Evolutionary conservation across 2,113 vertebrate species (phyloP).

Genomic region (Sula dactylatra): DNA sequence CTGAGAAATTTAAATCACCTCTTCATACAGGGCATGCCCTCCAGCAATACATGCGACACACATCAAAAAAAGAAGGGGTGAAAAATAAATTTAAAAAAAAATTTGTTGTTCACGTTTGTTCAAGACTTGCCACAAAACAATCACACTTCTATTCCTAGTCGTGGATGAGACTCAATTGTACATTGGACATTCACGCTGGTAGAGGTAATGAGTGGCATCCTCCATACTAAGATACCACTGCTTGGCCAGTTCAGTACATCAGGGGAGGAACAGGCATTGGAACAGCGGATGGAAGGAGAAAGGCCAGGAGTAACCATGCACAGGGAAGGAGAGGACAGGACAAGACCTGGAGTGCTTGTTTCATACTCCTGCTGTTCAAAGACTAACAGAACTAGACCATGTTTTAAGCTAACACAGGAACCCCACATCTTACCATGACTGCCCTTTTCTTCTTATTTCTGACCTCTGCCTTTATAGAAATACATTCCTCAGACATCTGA

Average conservation of each 20-base stretch:
- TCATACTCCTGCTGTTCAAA: not conserved
- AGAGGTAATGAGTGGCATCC: not conserved
- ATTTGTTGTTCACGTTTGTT: not conserved
- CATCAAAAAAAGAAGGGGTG: not conserved
- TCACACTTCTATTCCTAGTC: not conserved
- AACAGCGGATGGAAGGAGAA: accelerated
- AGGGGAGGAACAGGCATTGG: accelerated
- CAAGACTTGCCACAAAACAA: not conserved
- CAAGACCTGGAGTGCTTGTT: not conserved
- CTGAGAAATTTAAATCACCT: not conserved
- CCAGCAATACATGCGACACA: not conserved
- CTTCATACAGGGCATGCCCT: not conserved
- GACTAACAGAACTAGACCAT: not conserved
- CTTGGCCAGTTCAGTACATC: not conserved
- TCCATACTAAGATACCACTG: not conserved
- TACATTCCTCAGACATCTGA: not conserved
- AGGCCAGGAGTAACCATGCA: not conserved
- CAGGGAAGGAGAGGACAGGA: not conserved
- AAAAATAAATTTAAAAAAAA: not conserved
- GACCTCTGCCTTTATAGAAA: not conserved
- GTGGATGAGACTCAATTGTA: not conserved
- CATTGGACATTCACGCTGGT: accelerated
- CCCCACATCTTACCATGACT: not conserved
- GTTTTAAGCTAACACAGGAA: not conserved
- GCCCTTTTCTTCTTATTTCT: not conserved